phyloP scores from a whole-genome alignment of 2,888 invertebrate genomes.

The Aproaerema taeniolella region DNA sequence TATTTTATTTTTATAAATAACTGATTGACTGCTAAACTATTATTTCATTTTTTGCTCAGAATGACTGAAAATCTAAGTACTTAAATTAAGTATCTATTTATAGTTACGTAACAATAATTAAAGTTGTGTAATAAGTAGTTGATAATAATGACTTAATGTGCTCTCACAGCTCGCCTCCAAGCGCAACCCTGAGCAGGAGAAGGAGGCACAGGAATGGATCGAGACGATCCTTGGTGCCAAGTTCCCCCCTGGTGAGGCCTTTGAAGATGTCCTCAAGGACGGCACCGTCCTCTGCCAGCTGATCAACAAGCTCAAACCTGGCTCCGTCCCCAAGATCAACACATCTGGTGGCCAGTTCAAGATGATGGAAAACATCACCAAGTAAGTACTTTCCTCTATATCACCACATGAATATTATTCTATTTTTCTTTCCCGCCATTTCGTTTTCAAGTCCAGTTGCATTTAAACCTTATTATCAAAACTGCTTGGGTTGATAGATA shows the following conservation, averaged over 20 bases:
- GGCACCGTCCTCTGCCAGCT: conserved; percentile 95
- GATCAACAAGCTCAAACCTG: conserved; percentile 95
- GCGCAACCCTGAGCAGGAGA: conserved; percentile 88
- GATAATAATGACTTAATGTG: too few species aligned
- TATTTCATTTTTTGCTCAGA: too few species aligned
- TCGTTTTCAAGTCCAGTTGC: too few species aligned
- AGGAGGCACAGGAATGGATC: conserved; percentile 95
- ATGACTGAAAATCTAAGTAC: too few species aligned
- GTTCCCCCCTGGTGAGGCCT: conserved; percentile 87
- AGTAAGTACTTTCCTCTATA: conserved; percentile 83
- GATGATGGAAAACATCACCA: conserved; percentile 99
- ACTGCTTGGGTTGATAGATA: too few species aligned
- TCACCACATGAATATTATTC: background rate
- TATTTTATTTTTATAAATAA: too few species aligned
- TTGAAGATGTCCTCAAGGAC: conserved; percentile 94
- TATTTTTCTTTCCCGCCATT: too few species aligned
- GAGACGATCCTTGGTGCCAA: conserved; percentile 91
- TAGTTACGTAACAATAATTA: too few species aligned
- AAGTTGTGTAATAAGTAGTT: too few species aligned
- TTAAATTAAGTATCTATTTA: too few species aligned
- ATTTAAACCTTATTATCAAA: too few species aligned
- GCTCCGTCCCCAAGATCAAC: conserved; percentile 93
- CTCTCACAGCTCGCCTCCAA: conserved; percentile 85
- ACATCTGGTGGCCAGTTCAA: conserved; percentile 97
- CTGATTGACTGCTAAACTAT: too few species aligned